A percentile compares a stretch with the other conserved stretches of the same genome.
Conservation (phyloP, 1,140 invertebrate species). For the Drosophila trapezifrons region DNA sequence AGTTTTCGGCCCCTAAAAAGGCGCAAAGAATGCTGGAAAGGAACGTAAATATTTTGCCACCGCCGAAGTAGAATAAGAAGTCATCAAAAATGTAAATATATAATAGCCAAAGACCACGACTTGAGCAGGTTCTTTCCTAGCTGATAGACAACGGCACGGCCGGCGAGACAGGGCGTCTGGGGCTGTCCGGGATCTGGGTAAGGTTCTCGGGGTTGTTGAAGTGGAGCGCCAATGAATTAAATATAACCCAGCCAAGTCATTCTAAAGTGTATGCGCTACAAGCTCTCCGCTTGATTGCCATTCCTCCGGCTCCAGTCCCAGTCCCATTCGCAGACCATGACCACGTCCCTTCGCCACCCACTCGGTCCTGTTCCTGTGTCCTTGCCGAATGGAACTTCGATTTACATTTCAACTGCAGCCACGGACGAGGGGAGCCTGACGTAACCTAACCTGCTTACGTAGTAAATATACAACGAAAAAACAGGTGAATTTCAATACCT, state of each 20-base stretch:
- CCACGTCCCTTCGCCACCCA: background rate
- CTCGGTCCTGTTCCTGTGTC: conserved; percentile 37
- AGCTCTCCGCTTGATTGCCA: conserved; percentile 78
- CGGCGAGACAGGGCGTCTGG: conserved; percentile 15
- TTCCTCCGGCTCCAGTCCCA: conserved; percentile 34
- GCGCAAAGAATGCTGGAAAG: conserved; percentile 14
- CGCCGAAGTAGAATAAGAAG: conserved; percentile 27
- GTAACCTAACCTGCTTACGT: conserved; percentile 51
- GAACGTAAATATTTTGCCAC: conserved; percentile 47
- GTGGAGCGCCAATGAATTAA: conserved; percentile 78
- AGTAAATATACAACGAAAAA: conserved; percentile 11
- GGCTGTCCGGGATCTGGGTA: conserved; percentile 20
- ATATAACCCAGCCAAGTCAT: conserved; percentile 71
- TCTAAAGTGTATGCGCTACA: conserved; percentile 76
- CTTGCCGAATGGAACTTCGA: conserved; percentile 72
- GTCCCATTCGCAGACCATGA: background rate
- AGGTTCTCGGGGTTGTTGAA: conserved; percentile 46
- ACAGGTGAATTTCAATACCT: conserved; percentile 12
- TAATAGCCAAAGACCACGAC: conserved; percentile 58
- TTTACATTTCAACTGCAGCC: conserved; percentile 78
- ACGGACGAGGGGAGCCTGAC: conserved; percentile 50
- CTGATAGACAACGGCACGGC: conserved; percentile 51
- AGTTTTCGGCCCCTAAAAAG: conserved; percentile 12
- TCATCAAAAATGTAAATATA: conserved; percentile 79
- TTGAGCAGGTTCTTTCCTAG: conserved; percentile 41